A percentile compares a stretch with the other conserved stretches of the same genome.
Conservation (phyloP, 2,113 vertebrate genomes). For the Sceloporus tristichus region DNA sequence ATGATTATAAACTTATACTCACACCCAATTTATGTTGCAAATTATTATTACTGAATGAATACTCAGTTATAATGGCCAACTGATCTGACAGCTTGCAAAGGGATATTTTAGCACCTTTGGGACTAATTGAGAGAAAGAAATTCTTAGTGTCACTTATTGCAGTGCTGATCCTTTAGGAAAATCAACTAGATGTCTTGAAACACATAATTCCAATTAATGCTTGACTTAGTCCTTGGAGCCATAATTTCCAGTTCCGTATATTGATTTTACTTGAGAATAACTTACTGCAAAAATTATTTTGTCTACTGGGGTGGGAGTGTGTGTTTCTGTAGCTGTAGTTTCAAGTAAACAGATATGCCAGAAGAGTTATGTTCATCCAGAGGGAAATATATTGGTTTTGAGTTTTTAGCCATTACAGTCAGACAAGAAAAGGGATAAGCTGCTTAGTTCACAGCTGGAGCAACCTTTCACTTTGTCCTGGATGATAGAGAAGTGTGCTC, state of each 20-base stretch:
- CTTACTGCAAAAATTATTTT: not conserved
- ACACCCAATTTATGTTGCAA: too few species aligned
- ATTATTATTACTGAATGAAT: not conserved
- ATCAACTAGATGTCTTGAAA: not conserved
- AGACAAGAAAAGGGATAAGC: slow-evolving; percentile 35
- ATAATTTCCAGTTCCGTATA: not conserved
- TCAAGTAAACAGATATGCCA: slow-evolving; percentile 17
- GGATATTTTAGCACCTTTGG: too few species aligned
- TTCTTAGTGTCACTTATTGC: not conserved
- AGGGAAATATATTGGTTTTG: slow-evolving; percentile 37
- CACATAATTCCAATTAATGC: not conserved
- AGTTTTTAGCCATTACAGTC: not conserved
- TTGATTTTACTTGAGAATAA: not conserved
- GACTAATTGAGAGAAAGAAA: too few species aligned
- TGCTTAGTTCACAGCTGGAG: slow-evolving; percentile 23
- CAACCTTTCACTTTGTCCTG: slow-evolving; percentile 23
- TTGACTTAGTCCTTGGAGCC: not conserved
- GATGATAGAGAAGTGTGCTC: not conserved
- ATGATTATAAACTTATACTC: too few species aligned
- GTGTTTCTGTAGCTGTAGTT: not conserved
- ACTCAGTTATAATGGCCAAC: not conserved
- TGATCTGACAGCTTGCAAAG: not conserved
- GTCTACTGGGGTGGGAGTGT: not conserved
- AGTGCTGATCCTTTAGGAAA: not conserved
- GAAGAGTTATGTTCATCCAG: slow-evolving; percentile 37